A percentile compares a stretch with the other conserved stretches of the same genome.
phyloP scores from a whole-genome alignment of 2,797 vertebrate species.

The Falco columbarius region DNA sequence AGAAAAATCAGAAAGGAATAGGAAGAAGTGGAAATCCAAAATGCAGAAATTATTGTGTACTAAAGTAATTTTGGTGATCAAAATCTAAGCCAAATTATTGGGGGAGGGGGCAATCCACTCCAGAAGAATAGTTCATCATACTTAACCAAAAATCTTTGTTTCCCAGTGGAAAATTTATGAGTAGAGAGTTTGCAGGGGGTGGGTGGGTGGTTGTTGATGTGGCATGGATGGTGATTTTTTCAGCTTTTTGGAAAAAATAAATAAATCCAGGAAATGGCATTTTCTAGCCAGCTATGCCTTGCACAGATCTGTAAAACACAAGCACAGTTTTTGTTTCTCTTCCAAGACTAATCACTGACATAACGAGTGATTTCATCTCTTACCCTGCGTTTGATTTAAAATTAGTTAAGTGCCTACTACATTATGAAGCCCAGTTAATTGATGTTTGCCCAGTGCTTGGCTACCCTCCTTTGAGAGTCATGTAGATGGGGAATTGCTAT shows the following conservation, averaged over 20 bases:
- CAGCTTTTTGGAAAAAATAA: not conserved
- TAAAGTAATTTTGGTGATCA: not conserved
- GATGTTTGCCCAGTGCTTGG: not conserved
- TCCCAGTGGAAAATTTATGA: not conserved
- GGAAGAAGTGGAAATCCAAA: not conserved
- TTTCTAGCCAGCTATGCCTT: not conserved
- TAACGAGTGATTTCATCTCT: not conserved
- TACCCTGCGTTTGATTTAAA: not conserved
- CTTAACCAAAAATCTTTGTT: not conserved
- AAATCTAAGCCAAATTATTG: not conserved
- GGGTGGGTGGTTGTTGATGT: too few species aligned
- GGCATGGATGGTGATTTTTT: not conserved
- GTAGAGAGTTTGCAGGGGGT: not conserved
- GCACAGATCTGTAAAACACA: not conserved
- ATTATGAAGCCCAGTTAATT: not conserved
- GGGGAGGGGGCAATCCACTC: rapidly evolving
- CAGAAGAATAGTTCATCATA: not conserved
- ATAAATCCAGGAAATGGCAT: not conserved
- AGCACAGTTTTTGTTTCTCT: not conserved
- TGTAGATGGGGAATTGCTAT: not conserved
- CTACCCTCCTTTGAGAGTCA: not conserved
- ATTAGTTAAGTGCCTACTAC: not conserved
- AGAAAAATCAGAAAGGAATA: not conserved
- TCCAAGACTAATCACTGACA: not conserved
- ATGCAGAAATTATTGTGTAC: not conserved